Base-by-base conservation (phyloP, 2,113 vertebrate genomes). In the Platysteira castanea region DNA sequence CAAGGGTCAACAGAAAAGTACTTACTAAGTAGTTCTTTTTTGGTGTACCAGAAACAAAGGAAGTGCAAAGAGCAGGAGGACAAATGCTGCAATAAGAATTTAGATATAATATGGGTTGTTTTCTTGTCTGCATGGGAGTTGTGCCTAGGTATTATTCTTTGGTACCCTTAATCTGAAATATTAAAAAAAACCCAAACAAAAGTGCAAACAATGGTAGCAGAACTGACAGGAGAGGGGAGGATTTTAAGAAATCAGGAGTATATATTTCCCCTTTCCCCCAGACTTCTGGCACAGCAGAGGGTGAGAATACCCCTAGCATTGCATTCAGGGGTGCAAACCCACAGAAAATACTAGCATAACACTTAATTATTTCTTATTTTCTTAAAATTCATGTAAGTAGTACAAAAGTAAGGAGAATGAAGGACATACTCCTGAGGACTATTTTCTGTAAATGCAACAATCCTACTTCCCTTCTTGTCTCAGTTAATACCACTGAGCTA, bases 111-210 rank as follows among this genome's bases (percentile, higher is more conserved):
- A 56, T 19, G 12, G 2, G 2, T 1, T 3, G 37, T 63, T 92
- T 82, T 10, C 39, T 39, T 64, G 33, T 47, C 57, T 76, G 17
- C 15, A 35, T 76, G 41, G 16, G 37, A 56, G 15, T 56, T 70
- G 56, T 68, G 19, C 8, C 35, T 24, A 9, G 4, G 4, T n/a
- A 52, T 33, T 64, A 53, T 21, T 84, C 24, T 53, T 84, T 54
- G 31, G 10, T 89, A 39, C 5, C 2, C 12, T 89, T 76, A 61
- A 84, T 70, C 21, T 41, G 37, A 87, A 89, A 71, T 17, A 70
- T 7, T 7, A 4, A 2, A 2, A 47, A 54, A 74, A 44, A 6
- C 0, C 0, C 5, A 41, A 76, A 60, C 5, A 49, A 14, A 74
- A 81, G 6, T 54, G 13, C 4, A 56, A 71, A 8, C 26, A 44